Evolutionary conservation across 2,797 vertebrate genomes (phyloP), one percentile per base, ranked within the genome.

Genomic region (Macropodus opercularis): DNA sequence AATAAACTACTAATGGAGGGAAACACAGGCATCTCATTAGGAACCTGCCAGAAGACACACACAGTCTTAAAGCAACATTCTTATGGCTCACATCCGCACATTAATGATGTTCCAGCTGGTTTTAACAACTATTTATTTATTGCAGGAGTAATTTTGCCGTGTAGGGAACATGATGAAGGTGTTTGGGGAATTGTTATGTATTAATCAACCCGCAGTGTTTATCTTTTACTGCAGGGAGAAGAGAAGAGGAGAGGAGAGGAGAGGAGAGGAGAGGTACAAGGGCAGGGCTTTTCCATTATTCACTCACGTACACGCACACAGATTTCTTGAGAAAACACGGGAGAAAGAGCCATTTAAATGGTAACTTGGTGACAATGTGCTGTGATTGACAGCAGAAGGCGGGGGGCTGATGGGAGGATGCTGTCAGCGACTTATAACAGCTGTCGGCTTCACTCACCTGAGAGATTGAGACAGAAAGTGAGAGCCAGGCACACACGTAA

Each of bases 401-500:
- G 69, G 67, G n/a, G 76, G 79, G 84, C 39, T 83, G 81, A 84
- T 85, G 79, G 81, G 75, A 78, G 80, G 74, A 79, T 86, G 83
- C 88, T 91, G 87, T 88, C 77, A 85, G 80, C 58, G 67, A 83
- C 85, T 85, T 87, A 91, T 91, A 90, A 89, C 86, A 89, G 85
- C 87, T 89, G 89, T 87, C 83, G 71, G 80, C 79, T 83, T 80
- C 79, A 81, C 76, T 84, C 79, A 81, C 15, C 14, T 62, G 66
- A 71, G 63, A 79, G 58, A 73, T 36, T 57, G 47, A 55, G 50
- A 66, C 21, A 43, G 53, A 19, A 19, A 53, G 56, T 19, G 31
- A 38, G 39, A 44, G 19, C 79, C 42, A 65, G n/a, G 44, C 35
- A 48, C 41, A 72, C 61, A 68, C 36, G 41, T 31, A 68, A 72